These are phyloP conservation scores for Cistogaster globosa DNA, from an alignment of 2,888 invertebrate species.

Conservation along the genomic window DNA sequence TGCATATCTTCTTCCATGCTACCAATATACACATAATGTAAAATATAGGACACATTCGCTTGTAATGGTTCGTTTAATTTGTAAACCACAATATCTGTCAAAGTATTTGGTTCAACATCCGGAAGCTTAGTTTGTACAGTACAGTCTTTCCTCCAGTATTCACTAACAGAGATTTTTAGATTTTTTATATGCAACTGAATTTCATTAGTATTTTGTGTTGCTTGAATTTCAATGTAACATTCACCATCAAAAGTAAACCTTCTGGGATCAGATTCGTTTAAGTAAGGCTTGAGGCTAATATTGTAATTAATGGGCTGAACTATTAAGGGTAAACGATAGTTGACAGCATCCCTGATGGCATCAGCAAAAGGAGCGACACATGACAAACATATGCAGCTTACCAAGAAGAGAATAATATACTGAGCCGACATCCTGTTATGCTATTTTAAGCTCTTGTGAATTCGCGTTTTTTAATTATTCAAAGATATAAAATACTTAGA, in stretches of 20 bases:
- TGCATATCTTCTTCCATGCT: too few species aligned
- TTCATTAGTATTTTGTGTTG: constrained; percentile 79
- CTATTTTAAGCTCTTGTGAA: too few species aligned
- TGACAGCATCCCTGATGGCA: neutral
- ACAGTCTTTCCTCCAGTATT: constrained; percentile 72
- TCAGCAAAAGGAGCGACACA: constrained; percentile 3
- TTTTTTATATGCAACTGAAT: constrained; percentile 77
- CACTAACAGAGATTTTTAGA: neutral
- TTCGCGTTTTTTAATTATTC: too few species aligned
- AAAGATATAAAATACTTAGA: too few species aligned
- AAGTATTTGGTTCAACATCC: too few species aligned
- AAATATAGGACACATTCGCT: too few species aligned
- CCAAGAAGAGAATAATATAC: constrained; percentile 63
- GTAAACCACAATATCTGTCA: too few species aligned
- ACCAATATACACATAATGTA: too few species aligned
- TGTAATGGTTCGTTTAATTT: too few species aligned
- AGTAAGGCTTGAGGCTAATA: constrained; percentile 84
- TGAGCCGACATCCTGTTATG: constrained; percentile 50
- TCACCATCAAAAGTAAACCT: constrained; percentile 81
- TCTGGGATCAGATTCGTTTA: constrained; percentile 79
- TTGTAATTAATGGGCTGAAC: constrained; percentile 84
- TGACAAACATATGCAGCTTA: constrained; percentile 72
- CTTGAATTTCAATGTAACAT: constrained; percentile 83
- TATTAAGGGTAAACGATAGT: constrained; percentile 77
- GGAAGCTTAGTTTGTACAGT: too few species aligned